phyloP scores from a whole-genome alignment of 2,888 invertebrate genomes.

The Cryptocephalus moraei region DNA sequence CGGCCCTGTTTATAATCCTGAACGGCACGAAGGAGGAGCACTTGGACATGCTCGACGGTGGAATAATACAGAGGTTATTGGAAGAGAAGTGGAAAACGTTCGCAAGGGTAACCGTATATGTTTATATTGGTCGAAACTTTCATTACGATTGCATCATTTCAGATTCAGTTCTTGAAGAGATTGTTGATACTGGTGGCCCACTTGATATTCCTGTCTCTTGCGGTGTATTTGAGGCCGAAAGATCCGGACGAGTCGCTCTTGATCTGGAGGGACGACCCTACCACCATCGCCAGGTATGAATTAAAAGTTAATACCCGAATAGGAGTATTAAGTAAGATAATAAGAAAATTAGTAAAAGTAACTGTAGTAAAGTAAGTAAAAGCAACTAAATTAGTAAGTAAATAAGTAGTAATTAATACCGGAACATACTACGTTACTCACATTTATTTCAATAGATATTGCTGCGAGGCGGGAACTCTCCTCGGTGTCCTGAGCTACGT shows the following conservation, averaged over 20 bases:
- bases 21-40: slow-evolving; percentile 97
- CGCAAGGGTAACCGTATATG: slow-evolving; percentile 59
- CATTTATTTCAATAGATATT: no score
- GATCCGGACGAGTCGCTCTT: slow-evolving; percentile 47
- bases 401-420: no score
- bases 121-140: background rate
- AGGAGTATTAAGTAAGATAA: no score
- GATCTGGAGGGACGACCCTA: slow-evolving; percentile 43
- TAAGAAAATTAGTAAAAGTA: no score
- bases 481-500: slow-evolving; percentile 80
- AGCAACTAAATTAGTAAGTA: no score
- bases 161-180: slow-evolving; percentile 89
- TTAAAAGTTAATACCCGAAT: no score
- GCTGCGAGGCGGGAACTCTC: slow-evolving; percentile 77
- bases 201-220: slow-evolving; percentile 75
- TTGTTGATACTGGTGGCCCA: slow-evolving; percentile 81
- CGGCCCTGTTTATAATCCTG: slow-evolving; percentile 92
- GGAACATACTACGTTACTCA: no score
- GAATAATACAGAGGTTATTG: slow-evolving; percentile 90
- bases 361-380: no score
- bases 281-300: slow-evolving; percentile 36
- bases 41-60: slow-evolving; percentile 97
- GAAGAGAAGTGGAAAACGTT: slow-evolving; percentile 99
- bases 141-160: slow-evolving; percentile 20
- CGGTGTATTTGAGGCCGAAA: slow-evolving; percentile 83